Percentiles rank a stretch among this genome's conserved stretches.
Evolutionary conservation across 2,888 invertebrate species (phyloP).

Genomic region (Philhelius pedissequus): DNA sequence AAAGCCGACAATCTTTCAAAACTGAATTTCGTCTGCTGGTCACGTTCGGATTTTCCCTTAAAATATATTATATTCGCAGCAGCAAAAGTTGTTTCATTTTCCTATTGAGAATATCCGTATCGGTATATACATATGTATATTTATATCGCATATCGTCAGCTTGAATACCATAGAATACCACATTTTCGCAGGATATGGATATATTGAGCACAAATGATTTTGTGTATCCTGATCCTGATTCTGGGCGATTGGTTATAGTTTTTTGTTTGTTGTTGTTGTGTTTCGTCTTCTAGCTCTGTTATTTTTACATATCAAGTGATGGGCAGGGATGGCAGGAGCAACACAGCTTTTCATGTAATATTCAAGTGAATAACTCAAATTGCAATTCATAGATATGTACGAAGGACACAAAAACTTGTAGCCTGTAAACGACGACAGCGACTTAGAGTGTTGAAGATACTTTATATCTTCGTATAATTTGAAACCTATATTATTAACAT

Average conservation of each 20-base stretch:
- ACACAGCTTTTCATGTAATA: slow-evolving; percentile 35
- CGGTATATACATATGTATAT: background rate
- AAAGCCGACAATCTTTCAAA: slow-evolving; percentile 54
- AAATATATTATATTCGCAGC: background rate
- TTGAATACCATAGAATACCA: slow-evolving; percentile 10
- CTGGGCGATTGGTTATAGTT: slow-evolving; percentile 3
- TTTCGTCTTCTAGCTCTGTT: too few species aligned
- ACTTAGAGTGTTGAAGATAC: slow-evolving; percentile 2
- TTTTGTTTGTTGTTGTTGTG: background rate
- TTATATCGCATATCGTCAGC: background rate
- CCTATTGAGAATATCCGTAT: slow-evolving; percentile 1
- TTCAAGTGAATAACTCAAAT: slow-evolving; percentile 57
- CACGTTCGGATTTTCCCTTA: slow-evolving; percentile 45
- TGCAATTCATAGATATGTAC: slow-evolving; percentile 2
- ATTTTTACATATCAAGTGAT: slow-evolving; percentile 23
- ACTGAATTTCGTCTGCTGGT: slow-evolving; percentile 61
- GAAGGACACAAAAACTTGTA: background rate
- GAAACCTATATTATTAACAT: slow-evolving; percentile 47
- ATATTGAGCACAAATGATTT: slow-evolving; percentile 6
- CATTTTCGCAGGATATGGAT: slow-evolving; percentile 13
- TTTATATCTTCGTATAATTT: background rate
- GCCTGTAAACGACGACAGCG: too few species aligned
- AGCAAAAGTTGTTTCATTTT: slow-evolving; percentile 47
- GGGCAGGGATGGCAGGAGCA: background rate
- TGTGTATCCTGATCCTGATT: background rate